Evolutionary conservation across 2,113 vertebrate genomes (phyloP).

Genomic region (Neodontobutis hainanensis): DNA sequence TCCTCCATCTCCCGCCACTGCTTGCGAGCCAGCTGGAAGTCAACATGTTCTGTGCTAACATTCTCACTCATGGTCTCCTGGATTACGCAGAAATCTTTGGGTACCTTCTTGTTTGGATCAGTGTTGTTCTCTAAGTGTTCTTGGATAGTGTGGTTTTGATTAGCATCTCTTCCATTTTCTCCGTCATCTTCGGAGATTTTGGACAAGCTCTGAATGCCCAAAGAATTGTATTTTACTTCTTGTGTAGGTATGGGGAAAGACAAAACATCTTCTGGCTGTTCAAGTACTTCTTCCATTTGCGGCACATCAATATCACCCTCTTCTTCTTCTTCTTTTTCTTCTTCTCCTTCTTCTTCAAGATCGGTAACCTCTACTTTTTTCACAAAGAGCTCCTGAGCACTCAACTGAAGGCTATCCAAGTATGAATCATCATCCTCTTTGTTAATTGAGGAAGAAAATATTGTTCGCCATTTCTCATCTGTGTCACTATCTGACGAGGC

Average conservation of each 20-base stretch:
- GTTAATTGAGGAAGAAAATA: constrained; percentile 84
- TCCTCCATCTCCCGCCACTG: constrained; percentile 83
- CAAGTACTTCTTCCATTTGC: constrained; percentile 63
- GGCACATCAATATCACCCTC: constrained; percentile 44
- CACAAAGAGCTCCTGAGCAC: constrained; percentile 80
- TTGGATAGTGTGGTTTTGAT: constrained; percentile 40
- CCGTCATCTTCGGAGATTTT: constrained; percentile 80
- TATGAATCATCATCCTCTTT: constrained; percentile 82
- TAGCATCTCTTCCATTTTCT: constrained; percentile 66
- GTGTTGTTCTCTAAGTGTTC: constrained; percentile 22
- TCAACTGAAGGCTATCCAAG: constrained; percentile 77
- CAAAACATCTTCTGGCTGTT: constrained; percentile 62
- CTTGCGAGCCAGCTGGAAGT: constrained; percentile 79
- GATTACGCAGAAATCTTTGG: constrained; percentile 83
- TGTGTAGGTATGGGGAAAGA: constrained; percentile 43
- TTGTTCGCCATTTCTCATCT: constrained; percentile 80
- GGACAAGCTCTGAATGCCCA: constrained; percentile 70
- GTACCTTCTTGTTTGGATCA: constrained; percentile 74
- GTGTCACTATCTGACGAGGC: constrained; percentile 74
- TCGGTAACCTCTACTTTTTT: constrained; percentile 70
- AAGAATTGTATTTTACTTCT: constrained; percentile 71
- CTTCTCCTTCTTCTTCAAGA: constrained; percentile 37
- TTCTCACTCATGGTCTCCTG: constrained; percentile 82
- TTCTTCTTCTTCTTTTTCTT: constrained; percentile 48
- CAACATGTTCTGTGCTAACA: constrained; percentile 81